phyloP scores from a whole-genome alignment of 2,113 vertebrate genomes.

The Gnathonemus echidnorhynchus region DNA sequence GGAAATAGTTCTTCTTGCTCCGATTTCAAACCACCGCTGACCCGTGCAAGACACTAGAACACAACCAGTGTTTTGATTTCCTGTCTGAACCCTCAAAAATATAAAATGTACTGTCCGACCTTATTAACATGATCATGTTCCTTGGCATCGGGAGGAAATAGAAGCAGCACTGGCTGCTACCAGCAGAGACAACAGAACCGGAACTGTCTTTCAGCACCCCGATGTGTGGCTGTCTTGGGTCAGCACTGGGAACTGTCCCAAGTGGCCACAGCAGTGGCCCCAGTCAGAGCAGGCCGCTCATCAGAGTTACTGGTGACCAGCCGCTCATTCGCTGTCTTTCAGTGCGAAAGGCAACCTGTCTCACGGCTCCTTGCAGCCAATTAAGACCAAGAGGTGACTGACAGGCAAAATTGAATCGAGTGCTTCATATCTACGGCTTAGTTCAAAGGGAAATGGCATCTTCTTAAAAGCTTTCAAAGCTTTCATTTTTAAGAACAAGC shows the following conservation, averaged over 20 bases:
- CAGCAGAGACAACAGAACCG: not conserved
- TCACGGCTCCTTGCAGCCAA: not conserved
- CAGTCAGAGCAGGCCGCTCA: not conserved
- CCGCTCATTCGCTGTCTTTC: not conserved
- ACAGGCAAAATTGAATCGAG: not conserved
- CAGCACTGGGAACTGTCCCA: slow-evolving; percentile 18
- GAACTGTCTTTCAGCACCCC: slow-evolving; percentile 4
- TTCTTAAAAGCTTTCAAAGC: not conserved
- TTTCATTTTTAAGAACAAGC: not conserved
- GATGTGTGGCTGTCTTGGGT: not conserved
- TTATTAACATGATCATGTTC: not conserved
- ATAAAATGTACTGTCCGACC: not conserved
- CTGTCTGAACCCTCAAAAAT: not conserved
- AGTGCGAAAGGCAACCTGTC: too few relatives aligned
- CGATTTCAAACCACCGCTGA: not conserved
- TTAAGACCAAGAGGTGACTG: not conserved
- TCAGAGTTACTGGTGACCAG: not conserved
- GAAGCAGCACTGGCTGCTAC: not conserved
- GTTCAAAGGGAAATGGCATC: not conserved
- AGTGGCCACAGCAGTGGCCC: not conserved
- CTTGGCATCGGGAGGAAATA: not conserved
- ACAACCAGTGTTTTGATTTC: not conserved
- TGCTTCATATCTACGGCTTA: not conserved
- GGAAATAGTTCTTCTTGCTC: not conserved
- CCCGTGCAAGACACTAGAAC: not conserved